These are phyloP conservation scores for Drosophila parabipectinata DNA, from an alignment of 1,140 invertebrate species.

Conservation along the genomic window DNA sequence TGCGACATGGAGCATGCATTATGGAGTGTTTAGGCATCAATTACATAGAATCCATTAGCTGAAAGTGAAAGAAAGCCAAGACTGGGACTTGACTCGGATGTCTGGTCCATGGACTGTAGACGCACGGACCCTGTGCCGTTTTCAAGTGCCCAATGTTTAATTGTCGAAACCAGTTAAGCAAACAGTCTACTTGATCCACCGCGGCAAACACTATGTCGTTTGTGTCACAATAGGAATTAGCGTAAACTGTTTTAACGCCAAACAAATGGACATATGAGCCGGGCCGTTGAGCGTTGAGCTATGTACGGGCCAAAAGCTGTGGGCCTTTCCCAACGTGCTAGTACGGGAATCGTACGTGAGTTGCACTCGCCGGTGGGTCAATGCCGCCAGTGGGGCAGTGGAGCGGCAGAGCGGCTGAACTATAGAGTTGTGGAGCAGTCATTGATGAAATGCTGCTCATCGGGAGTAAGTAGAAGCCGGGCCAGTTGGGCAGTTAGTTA, in stretches of 20 bases:
- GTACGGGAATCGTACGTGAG: constrained; percentile 21
- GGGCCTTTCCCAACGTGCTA: constrained; percentile 30
- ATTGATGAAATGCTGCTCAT: constrained; percentile 57
- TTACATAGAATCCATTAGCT: constrained; percentile 76
- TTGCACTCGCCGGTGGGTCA: constrained; percentile 37
- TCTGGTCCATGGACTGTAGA: neutral
- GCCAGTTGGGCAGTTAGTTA: constrained; percentile 43
- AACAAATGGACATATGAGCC: constrained; percentile 31
- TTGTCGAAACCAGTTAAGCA: constrained; percentile 73
- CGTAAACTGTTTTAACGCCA: constrained; percentile 80
- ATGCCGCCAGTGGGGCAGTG: constrained; percentile 37
- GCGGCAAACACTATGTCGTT: constrained; percentile 48
- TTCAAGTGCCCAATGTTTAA: constrained; percentile 50
- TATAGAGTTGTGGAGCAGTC: constrained; percentile 33
- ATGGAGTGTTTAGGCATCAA: constrained; percentile 33
- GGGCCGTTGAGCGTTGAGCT: neutral
- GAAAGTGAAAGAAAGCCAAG: constrained; percentile 62
- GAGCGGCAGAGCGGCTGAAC: no score
- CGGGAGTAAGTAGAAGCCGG: constrained; percentile 26
- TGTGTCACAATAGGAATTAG: constrained; percentile 79
- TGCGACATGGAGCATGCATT: constrained; percentile 39
- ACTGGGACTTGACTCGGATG: neutral
- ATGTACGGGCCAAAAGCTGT: constrained; percentile 7
- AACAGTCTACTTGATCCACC: constrained; percentile 48
- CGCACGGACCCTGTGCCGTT: constrained; percentile 56